Evolutionary conservation across 2,888 invertebrate genomes (phyloP), one percentile per base, ranked within the genome.

Genomic region (Drosophila neonasuta): DNA sequence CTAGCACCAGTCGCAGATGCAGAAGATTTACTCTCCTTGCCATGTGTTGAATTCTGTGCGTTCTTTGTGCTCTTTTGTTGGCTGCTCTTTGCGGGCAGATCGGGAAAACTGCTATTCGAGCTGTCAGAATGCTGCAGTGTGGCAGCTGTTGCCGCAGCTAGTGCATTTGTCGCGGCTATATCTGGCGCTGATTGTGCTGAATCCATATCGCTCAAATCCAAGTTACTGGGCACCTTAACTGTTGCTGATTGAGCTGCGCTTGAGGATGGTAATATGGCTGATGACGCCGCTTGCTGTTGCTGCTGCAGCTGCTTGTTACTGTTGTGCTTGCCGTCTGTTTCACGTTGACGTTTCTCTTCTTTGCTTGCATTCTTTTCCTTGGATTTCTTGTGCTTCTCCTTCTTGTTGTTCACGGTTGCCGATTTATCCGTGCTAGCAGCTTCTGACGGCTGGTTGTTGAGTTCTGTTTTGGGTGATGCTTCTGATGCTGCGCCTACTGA

Each of bases 61-160:
- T 39, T 74, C 64, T 77, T 86, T 6, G 55, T 30, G 17, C 62
- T 54, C 48, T 74, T 85, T 5, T 64, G 80, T 24, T 74, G 79
- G 55, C 54, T 79, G 56, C 57, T 49, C 44, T 86, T 86, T 7
- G 80, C 72, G 11, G 80, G 77, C 50, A 87, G 50, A 46, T 92
- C 92, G 8, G 90, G 91, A 74, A 90, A 88, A 62, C 90, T 91
- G 52, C 90, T 89, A 46, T 89, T 90, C 0, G 91, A 90, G 62
- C 89, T 90, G 44, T 91, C 91, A 2, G 90, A 90, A 58, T 90
- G 87, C 51, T 85, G 85, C 29, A 85, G 65, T 10, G 75, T 80
- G 39, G 75, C 78, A n/a, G 78, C 77, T 17, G 86, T 71, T 2
- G 71, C 72, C 15, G 65, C 75, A 54, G 76, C 82, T 61, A 73